These are phyloP conservation scores for Rhagophthalmus giganteus DNA, from an alignment of 2,888 invertebrate species.

Conservation along the genomic window DNA sequence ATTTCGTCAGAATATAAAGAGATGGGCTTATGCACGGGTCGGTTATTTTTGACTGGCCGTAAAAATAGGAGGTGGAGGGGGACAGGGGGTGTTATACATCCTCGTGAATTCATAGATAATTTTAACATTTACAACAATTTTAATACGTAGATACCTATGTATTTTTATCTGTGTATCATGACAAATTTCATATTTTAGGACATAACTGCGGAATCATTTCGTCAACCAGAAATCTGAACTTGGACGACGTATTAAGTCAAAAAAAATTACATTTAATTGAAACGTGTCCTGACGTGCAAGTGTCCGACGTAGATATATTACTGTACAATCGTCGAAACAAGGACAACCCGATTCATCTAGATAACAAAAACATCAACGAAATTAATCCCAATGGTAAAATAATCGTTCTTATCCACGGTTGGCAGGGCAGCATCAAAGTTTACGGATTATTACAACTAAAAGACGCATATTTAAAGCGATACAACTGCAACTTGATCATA, in stretches of 20 bases:
- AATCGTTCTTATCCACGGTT: conserved; percentile 10
- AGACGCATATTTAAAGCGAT: conserved; percentile 11
- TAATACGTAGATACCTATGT: no score
- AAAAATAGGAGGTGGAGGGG: no score
- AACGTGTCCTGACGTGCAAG: background rate
- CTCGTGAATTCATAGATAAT: no score
- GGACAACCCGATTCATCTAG: background rate
- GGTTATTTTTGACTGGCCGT: no score
- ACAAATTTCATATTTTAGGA: no score
- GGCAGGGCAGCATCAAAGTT: background rate
- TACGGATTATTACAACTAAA: conserved; percentile 4
- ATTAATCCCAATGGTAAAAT: background rate
- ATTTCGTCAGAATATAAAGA: no score
- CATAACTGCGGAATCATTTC: no score
- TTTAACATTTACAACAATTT: no score
- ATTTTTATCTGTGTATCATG: no score
- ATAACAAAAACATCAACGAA: background rate
- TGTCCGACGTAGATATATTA: background rate
- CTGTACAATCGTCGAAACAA: background rate
- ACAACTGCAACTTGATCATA: conserved; percentile 8
- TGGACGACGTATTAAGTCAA: background rate
- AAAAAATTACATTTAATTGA: background rate
- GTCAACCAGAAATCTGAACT: background rate
- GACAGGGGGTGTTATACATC: no score
- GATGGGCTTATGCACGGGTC: no score